Evolutionary conservation across 2,888 invertebrate species (phyloP).

Genomic region (Desoria tigrina): DNA sequence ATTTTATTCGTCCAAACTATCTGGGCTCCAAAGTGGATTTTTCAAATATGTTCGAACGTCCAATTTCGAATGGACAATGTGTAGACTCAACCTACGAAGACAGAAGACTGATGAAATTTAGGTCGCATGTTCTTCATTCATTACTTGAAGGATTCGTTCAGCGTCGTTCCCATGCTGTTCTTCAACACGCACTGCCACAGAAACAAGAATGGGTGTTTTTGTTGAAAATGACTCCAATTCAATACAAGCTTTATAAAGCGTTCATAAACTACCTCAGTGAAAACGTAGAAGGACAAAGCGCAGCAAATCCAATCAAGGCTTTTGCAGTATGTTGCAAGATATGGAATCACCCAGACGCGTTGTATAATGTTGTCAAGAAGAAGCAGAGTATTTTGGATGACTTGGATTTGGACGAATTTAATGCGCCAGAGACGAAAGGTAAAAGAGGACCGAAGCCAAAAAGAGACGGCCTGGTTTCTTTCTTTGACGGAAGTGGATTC

Average conservation of each 20-base stretch:
- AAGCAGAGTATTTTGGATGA: constrained; percentile 71
- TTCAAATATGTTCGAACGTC: constrained; percentile 97
- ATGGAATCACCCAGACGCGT: constrained; percentile 92
- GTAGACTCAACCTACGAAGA: constrained; percentile 94
- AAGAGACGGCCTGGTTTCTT: constrained; percentile 13
- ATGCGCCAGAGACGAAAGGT: constrained; percentile 29
- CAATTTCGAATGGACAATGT: constrained; percentile 98
- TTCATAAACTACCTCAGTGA: constrained; percentile 72
- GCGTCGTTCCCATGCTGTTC: constrained; percentile 85
- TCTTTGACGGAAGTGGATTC: constrained; percentile 20
- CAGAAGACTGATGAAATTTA: constrained; percentile 86
- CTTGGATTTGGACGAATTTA: constrained; percentile 55
- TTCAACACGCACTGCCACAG: constrained; percentile 87
- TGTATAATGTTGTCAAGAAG: constrained; percentile 83
- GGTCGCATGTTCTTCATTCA: constrained; percentile 94
- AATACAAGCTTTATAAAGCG: constrained; percentile 84
- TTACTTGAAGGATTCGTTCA: constrained; percentile 95
- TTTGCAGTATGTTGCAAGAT: constrained; percentile 99
- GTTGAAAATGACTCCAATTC: constrained; percentile 84
- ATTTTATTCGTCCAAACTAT: constrained; percentile 96
- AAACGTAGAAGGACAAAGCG: constrained; percentile 74
- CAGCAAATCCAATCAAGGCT: constrained; percentile 93
- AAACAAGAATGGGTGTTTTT: constrained; percentile 94
- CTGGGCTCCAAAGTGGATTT: constrained; percentile 96
- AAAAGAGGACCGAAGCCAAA: constrained; percentile 12